Conservation (phyloP, 2,888 invertebrate genomes). For the Drosophila colorata region DNA sequence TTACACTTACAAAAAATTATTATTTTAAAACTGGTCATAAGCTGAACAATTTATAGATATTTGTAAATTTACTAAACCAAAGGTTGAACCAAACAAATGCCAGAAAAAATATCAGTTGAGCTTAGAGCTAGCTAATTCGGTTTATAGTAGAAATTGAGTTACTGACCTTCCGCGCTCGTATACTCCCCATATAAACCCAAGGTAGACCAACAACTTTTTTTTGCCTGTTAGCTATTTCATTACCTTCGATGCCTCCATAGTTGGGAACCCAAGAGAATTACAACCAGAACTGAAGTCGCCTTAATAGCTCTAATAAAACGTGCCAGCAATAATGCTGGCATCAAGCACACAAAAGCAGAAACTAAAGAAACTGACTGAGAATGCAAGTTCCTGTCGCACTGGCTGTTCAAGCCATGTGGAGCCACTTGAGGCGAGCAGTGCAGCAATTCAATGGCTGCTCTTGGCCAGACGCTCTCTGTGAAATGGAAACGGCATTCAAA, state of each 20-base stretch:
- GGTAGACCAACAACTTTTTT: neutral
- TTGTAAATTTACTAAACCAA: too few relatives aligned
- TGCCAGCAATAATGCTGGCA: constrained; percentile 49
- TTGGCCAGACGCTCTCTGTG: constrained; percentile 1
- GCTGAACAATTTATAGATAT: too few relatives aligned
- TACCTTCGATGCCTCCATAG: neutral
- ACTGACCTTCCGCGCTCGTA: too few relatives aligned
- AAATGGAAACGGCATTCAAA: constrained; percentile 43
- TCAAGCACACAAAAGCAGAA: constrained; percentile 21
- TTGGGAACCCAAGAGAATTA: constrained; percentile 13
- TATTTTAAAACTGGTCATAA: too few relatives aligned
- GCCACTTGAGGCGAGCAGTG: constrained; percentile 32
- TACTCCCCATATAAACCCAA: neutral
- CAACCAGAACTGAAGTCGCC: constrained; percentile 36
- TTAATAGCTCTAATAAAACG: constrained; percentile 71
- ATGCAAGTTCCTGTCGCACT: constrained; percentile 16
- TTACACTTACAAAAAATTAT: too few relatives aligned
- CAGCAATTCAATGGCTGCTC: neutral
- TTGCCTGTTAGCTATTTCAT: neutral
- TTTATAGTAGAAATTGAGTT: too few relatives aligned
- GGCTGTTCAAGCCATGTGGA: constrained; percentile 34
- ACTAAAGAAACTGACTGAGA: constrained; percentile 11
- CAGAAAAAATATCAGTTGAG: too few relatives aligned
- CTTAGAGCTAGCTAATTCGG: too few relatives aligned
- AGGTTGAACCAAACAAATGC: too few relatives aligned